Conservation (phyloP, 1,140 invertebrate species). For the Hypothenemus hampei region DNA sequence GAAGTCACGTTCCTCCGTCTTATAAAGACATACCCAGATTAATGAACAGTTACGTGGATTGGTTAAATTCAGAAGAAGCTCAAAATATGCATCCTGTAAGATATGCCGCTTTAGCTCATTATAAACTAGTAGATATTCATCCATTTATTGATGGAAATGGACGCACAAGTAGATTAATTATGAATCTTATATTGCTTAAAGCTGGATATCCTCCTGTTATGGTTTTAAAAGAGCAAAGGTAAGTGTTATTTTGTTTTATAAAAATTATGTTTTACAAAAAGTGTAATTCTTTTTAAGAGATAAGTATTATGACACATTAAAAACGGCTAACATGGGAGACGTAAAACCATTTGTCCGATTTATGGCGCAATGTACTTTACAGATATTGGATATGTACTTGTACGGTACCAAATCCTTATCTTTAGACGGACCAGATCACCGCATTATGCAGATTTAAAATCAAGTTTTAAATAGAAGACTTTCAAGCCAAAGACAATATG, state of each 20-base stretch:
- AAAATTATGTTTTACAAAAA: background rate
- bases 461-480: background rate
- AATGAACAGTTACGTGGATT: slow-evolving; percentile 84
- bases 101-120: slow-evolving; percentile 91
- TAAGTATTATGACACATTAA: slow-evolving; percentile 80
- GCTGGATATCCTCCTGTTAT: slow-evolving; percentile 96
- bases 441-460: background rate
- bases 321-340: slow-evolving; percentile 88
- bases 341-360: slow-evolving; percentile 91
- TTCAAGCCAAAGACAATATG: background rate
- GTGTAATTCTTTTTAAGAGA: slow-evolving; percentile 45
- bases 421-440: slow-evolving; percentile 29
- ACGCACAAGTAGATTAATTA: slow-evolving; percentile 85
- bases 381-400: slow-evolving; percentile 89
- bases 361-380: slow-evolving; percentile 90
- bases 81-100: slow-evolving; percentile 81
- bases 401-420: slow-evolving; percentile 60
- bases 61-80: slow-evolving; percentile 86
- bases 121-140: slow-evolving; percentile 94
- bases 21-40: slow-evolving; percentile 72
- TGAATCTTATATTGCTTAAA: slow-evolving; percentile 97
- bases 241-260: too few species aligned
- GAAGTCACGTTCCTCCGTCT: slow-evolving; percentile 82
- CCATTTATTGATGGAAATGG: slow-evolving; percentile 93
- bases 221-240: slow-evolving; percentile 84